These are phyloP conservation scores for Fistularia commersonii DNA, from an alignment of 2,797 vertebrate genomes.

Conservation along the genomic window DNA sequence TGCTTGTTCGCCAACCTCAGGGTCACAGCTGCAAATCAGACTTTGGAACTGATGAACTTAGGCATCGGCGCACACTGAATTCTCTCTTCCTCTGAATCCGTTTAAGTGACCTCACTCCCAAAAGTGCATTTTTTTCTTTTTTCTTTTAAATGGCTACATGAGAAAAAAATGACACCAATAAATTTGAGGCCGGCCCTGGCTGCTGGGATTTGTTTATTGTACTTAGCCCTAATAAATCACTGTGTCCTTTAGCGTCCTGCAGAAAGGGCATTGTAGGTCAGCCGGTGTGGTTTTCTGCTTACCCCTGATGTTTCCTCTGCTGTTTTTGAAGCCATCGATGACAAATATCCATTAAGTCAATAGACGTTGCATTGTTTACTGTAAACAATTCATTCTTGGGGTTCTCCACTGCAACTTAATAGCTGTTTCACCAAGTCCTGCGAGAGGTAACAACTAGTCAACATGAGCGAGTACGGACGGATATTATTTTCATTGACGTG, in stretches of 20 bases:
- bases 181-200: slow-evolving; percentile 53
- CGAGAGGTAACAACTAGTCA: too few relatives aligned
- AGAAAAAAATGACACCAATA: slow-evolving; percentile 58
- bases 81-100: slow-evolving; percentile 44
- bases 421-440: too few relatives aligned
- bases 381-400: too few relatives aligned
- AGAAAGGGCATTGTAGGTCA: slow-evolving; percentile 41
- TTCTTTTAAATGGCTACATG: neutral
- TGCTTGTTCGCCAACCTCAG: slow-evolving; percentile 49
- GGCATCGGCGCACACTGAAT: slow-evolving; percentile 34
- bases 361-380: too few relatives aligned
- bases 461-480: too few relatives aligned
- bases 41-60: slow-evolving; percentile 63
- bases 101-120: slow-evolving; percentile 52
- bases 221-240: slow-evolving; percentile 58
- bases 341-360: too few relatives aligned
- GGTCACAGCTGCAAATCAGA: slow-evolving; percentile 57
- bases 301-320: slow-evolving; percentile 28
- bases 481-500: too few relatives aligned
- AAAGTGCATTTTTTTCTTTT: slow-evolving; percentile 47
- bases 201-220: slow-evolving; percentile 67
- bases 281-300: slow-evolving; percentile 22
- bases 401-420: too few relatives aligned
- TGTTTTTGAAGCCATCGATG: neutral
- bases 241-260: slow-evolving; percentile 29